Percentiles rank a stretch among this genome's conserved stretches.
Evolutionary conservation across 1,140 invertebrate genomes (phyloP).

Genomic region (Euura lappo): DNA sequence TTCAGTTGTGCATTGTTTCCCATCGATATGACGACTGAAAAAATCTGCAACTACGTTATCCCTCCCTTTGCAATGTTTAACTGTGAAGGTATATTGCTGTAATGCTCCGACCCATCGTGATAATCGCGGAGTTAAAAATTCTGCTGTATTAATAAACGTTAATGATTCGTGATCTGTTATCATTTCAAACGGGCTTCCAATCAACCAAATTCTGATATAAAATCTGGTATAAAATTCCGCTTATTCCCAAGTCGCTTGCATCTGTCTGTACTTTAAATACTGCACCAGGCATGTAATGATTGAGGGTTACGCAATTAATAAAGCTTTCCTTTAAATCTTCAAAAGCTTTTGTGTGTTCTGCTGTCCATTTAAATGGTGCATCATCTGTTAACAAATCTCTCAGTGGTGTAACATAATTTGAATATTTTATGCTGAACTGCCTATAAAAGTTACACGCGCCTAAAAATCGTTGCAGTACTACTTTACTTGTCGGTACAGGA

Average conservation of each 20-base stretch:
- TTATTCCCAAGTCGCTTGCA: slow-evolving; percentile 6
- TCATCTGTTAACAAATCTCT: slow-evolving; percentile 21
- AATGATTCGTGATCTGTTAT: slow-evolving; percentile 27
- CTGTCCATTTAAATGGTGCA: slow-evolving; percentile 15
- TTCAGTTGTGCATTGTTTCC: neutral
- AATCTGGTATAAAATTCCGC: slow-evolving; percentile 15
- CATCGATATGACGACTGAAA: slow-evolving; percentile 19
- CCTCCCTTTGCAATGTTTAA: slow-evolving; percentile 19
- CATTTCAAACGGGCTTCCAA: slow-evolving; percentile 19
- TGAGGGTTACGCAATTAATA: slow-evolving; percentile 15
- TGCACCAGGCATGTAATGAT: slow-evolving; percentile 17
- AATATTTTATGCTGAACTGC: slow-evolving; percentile 19
- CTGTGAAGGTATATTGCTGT: slow-evolving; percentile 19
- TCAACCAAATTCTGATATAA: neutral
- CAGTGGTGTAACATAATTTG: slow-evolving; percentile 19
- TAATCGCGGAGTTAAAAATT: slow-evolving; percentile 20
- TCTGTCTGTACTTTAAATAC: slow-evolving; percentile 21
- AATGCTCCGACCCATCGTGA: slow-evolving; percentile 21
- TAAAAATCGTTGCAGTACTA: slow-evolving; percentile 31
- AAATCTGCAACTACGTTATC: slow-evolving; percentile 26
- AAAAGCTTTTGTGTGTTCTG: slow-evolving; percentile 15
- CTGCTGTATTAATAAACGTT: slow-evolving; percentile 16
- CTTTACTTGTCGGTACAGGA: slow-evolving; percentile 21
- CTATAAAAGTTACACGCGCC: slow-evolving; percentile 48
- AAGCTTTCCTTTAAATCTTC: slow-evolving; percentile 26